These are phyloP conservation scores for Sebastes hubbsi DNA, from an alignment of 2,797 vertebrate genomes.

Conservation along the genomic window DNA sequence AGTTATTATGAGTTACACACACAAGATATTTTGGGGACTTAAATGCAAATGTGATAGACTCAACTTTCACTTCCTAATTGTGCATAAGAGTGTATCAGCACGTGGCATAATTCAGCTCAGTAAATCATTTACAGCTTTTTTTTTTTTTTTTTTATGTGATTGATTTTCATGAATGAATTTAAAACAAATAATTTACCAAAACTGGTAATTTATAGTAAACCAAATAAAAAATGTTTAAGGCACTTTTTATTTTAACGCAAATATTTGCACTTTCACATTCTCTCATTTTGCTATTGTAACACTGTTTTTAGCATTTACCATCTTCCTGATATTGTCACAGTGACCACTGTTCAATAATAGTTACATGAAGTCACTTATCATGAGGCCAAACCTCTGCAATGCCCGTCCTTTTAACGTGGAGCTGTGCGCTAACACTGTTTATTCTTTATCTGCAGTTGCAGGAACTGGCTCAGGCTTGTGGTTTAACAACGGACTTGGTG, in stretches of 20 bases:
- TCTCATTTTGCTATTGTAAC: not conserved
- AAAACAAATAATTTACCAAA: not conserved
- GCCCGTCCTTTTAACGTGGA: not conserved
- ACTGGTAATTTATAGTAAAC: not conserved
- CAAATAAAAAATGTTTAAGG: not conserved
- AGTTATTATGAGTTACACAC: not conserved
- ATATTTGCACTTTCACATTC: not conserved
- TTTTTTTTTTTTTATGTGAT: not conserved
- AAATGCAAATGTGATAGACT: not conserved
- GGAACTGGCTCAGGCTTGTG: slow-evolving; percentile 83
- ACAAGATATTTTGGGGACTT: not conserved
- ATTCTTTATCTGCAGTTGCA: slow-evolving; percentile 77
- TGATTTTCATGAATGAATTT: not conserved
- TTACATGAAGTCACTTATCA: not conserved
- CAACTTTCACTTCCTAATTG: not conserved
- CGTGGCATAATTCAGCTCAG: not conserved
- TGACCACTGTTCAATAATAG: not conserved
- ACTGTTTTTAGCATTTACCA: not conserved
- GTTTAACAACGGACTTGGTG: slow-evolving; percentile 88
- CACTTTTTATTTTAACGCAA: not conserved
- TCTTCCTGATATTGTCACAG: not conserved
- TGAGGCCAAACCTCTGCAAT: not conserved
- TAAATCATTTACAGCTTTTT: not conserved
- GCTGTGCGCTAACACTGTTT: not conserved
- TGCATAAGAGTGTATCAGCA: too few species aligned